Evolutionary conservation across 2,888 invertebrate species (phyloP), one percentile per base, ranked within the genome.

Genomic region (Melipona bicolor): DNA sequence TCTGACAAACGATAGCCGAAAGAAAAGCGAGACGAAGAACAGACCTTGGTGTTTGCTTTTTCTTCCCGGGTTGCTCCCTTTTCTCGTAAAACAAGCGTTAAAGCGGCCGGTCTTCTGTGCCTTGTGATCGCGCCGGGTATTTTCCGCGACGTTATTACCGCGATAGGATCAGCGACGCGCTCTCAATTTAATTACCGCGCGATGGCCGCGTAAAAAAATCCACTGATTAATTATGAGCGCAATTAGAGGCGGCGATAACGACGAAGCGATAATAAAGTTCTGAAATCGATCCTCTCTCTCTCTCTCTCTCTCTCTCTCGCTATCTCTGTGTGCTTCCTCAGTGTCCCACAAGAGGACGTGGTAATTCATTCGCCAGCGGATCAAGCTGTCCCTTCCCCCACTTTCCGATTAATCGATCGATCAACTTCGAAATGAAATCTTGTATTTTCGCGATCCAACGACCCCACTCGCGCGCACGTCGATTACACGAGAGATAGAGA

Each of bases 201-300:
- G 62, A 43, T 70, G 64, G 17, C 43, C 50, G 64, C 50, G 43
- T 21, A 81, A 81, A 83, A 82, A 76, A 68, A 43, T 65, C n/a
- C 82, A 43, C 56, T 72, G 83, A 83, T 83, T 83, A 83, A 83
- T 83, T 83, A 83, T 83, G 82, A 76, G 76, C 82, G 83, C 83
- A 83, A 83, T 83, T 83, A 83, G 83, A 77, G 76, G 76, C 83
- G 77, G 64, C 83, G 82, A 83, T 83, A 83, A 82, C 83, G 82
- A 62, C 27, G 52, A 52, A 6, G 68, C 68, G 72, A 69, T 76
- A 83, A 83, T 82, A 82, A 83, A 83, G 83, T 83, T 72, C 71
- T 59, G 82, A 83, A 81, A 83, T 83, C 83, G 83, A 83, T 83
- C 83, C 43, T 43, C 43, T 43, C 43, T 11, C 1, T 36, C 43